Evolutionary conservation across 2,113 vertebrate genomes (phyloP).

Genomic region (Engraulis encrasicolus): DNA sequence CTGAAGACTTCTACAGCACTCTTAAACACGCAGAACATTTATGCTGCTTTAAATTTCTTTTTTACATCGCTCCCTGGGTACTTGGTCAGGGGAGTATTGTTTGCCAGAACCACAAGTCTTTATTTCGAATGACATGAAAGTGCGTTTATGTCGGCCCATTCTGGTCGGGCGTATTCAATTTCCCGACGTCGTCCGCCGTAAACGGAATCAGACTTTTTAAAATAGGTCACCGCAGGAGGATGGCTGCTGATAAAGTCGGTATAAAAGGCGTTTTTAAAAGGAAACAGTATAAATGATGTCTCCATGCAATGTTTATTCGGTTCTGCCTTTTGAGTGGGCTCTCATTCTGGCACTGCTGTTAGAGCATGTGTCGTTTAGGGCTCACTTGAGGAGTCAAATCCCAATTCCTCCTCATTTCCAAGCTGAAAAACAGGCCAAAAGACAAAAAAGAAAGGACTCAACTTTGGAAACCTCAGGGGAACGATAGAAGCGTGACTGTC

Average conservation of each 20-base stretch:
- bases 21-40: conserved; percentile 73
- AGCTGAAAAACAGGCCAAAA: conserved; percentile 29
- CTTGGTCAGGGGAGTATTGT: conserved; percentile 59
- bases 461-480: not conserved
- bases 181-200: conserved; percentile 61
- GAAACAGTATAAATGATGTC: conserved; percentile 52
- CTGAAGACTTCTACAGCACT: conserved; percentile 60
- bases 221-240: conserved; percentile 46
- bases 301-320: conserved; percentile 54
- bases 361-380: conserved; percentile 38
- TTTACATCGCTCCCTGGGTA: conserved; percentile 67
- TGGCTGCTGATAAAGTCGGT: conserved; percentile 39
- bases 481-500: not conserved
- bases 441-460: conserved; percentile 29
- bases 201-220: conserved; percentile 52
- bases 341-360: conserved; percentile 16
- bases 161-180: conserved; percentile 60
- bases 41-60: conserved; percentile 67
- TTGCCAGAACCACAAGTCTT: conserved; percentile 63
- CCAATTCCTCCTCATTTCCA: conserved; percentile 34
- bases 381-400: conserved; percentile 42
- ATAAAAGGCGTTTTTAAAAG: conserved; percentile 44
- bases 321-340: not conserved
- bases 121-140: conserved; percentile 60
- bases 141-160: conserved; percentile 59